Percentiles rank a stretch among this genome's conserved stretches.
Conservation (phyloP, 2,797 vertebrate genomes). For the Macroramphosus scolopax region DNA sequence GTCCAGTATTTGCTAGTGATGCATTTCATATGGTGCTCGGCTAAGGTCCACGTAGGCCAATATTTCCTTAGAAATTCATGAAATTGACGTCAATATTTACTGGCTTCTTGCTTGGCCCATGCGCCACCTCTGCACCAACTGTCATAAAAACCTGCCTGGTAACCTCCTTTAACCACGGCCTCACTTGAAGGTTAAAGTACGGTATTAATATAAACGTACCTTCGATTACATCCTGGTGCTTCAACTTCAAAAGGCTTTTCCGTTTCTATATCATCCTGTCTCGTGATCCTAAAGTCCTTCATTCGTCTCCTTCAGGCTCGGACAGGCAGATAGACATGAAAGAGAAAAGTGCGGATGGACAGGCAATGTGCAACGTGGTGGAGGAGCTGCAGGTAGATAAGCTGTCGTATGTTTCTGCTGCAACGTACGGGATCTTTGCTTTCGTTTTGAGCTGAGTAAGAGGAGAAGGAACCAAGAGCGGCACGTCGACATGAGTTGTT, state of each 20-base stretch:
- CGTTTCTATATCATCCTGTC: slow-evolving; percentile 32
- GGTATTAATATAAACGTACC: slow-evolving; percentile 35
- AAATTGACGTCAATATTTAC: too few species aligned
- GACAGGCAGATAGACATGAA: slow-evolving; percentile 32
- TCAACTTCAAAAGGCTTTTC: slow-evolving; percentile 47
- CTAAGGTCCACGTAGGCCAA: neutral
- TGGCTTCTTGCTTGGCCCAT: too few species aligned
- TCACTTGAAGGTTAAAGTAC: slow-evolving; percentile 43
- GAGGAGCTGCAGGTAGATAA: slow-evolving; percentile 18
- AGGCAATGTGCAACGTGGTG: slow-evolving; percentile 40
- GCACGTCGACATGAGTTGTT: slow-evolving; percentile 9
- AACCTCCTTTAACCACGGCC: slow-evolving; percentile 3
- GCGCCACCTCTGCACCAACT: too few species aligned
- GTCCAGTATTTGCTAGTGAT: slow-evolving; percentile 31
- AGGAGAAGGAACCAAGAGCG: slow-evolving; percentile 3
- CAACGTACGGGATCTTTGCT: slow-evolving; percentile 10
- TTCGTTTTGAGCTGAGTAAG: slow-evolving; percentile 9
- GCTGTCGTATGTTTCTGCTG: slow-evolving; percentile 7
- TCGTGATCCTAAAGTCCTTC: slow-evolving; percentile 44
- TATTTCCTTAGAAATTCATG: neutral
- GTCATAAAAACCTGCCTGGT: too few species aligned
- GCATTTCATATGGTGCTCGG: slow-evolving; percentile 18
- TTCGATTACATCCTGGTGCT: slow-evolving; percentile 43
- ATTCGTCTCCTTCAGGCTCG: slow-evolving; percentile 29
- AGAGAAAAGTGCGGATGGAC: slow-evolving; percentile 40